Conservation (phyloP, 2,113 vertebrate species). For the Brachypteracias leptosomus region DNA sequence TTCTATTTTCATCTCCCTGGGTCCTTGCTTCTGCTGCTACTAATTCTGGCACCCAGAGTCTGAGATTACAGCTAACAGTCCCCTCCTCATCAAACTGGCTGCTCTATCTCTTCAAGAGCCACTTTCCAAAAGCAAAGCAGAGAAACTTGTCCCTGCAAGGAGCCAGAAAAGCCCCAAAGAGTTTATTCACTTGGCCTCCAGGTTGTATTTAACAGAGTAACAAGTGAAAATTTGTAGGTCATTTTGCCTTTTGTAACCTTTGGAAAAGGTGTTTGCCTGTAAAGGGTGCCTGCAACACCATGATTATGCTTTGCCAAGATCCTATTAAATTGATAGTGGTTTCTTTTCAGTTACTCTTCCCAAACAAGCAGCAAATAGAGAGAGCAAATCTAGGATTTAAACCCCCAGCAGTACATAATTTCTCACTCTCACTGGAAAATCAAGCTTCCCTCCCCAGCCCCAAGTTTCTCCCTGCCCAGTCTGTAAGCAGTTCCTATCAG, state of each 20-base stretch:
- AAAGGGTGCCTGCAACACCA: neutral
- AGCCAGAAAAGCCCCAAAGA: neutral
- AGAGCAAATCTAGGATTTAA: neutral
- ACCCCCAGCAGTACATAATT: neutral
- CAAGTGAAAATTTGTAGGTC: neutral
- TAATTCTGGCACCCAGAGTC: neutral
- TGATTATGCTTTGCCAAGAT: neutral
- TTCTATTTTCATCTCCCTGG: neutral
- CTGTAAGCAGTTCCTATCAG: neutral
- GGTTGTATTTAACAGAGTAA: neutral
- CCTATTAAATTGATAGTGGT: rapidly evolving
- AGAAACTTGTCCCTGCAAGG: neutral
- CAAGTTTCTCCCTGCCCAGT: neutral
- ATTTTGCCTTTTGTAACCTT: neutral
- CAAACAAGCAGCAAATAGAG: neutral
- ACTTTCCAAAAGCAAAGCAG: neutral
- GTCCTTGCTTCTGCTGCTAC: neutral
- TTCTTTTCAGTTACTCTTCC: conserved; percentile 3
- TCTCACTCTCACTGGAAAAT: neutral
- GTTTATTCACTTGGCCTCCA: neutral
- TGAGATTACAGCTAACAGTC: neutral
- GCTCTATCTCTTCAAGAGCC: neutral
- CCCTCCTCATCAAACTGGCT: neutral
- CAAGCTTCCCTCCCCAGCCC: neutral
- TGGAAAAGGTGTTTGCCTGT: neutral